Evolutionary conservation across 2,888 invertebrate genomes (phyloP), one percentile per base, ranked within the genome.

Genomic region (Tricholauxania praeusta): DNA sequence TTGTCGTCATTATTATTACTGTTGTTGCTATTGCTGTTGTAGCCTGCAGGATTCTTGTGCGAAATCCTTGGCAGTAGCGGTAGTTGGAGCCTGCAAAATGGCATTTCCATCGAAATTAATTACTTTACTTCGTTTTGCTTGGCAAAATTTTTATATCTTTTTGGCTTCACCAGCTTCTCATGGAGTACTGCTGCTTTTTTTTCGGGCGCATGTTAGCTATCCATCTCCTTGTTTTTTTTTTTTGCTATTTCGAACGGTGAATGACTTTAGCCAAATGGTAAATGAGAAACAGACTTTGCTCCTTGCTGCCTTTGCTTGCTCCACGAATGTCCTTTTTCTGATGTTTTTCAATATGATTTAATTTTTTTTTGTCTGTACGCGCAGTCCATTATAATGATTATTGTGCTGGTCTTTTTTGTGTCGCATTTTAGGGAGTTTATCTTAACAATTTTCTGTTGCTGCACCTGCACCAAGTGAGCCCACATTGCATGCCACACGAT

Each of bases 101-200:
- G 52, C 52, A 15, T 15, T 28, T 28, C 39, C 69, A 69, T 60
- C 59, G 51, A 69, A 69, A 69, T 69, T 69, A 69, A 69, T 69
- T 69, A 69, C 69, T 59, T 17, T 32, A 28, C 60, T 60, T 48
- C 59, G 60, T 60, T 68, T 59, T 17, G 52, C 22, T 22, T 47
- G 39, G 39, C 10, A 39, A 39, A 39, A 39, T 39, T 39, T 39
- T 39, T 39, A 39, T 39, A 39, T 39, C 10, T 39, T 7, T 10
- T 39, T 39, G 39, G 39, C 39, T 39, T 2, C 39, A 39, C 39
- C 10, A 39, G 39, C 10, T 39, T 39, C 39, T 39, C 28, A 28
- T 22, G 22, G 22, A 22, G 39, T 5, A 22, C 32, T 10, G 17
- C 15, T 15, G 8, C 17, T 17, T 47, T 1, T 48, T 48, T 3